Evolutionary conservation across 1,140 invertebrate genomes (phyloP).

Genomic region (Bombus pyrosoma): DNA sequence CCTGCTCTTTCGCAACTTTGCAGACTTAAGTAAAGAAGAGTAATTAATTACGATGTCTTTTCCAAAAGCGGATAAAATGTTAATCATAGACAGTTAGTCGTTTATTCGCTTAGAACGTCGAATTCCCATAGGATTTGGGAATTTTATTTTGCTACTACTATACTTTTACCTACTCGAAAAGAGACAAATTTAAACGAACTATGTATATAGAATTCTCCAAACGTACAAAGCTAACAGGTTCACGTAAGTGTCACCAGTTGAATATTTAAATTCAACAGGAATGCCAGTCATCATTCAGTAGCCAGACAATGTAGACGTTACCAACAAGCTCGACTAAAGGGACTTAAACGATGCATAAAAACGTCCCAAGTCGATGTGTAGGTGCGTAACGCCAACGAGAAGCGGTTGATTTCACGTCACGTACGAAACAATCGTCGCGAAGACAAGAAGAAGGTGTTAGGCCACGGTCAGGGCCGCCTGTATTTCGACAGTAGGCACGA

Average conservation of each 20-base stretch:
- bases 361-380: background rate
- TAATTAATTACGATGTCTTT: too few species aligned
- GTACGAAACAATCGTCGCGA: constrained; percentile 33
- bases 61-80: too few species aligned
- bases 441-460: constrained; percentile 38
- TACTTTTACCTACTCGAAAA: background rate
- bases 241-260: background rate
- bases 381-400: background rate
- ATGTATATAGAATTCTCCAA: background rate
- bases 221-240: background rate
- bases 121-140: too few species aligned
- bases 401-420: constrained; percentile 40
- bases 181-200: background rate
- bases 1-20: too few species aligned
- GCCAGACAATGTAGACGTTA: background rate
- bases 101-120: too few species aligned
- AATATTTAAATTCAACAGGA: background rate
- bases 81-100: too few species aligned
- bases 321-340: constrained; percentile 1
- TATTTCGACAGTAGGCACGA: constrained; percentile 18
- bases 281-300: constrained; percentile 18
- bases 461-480: constrained; percentile 31
- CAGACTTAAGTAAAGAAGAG: too few species aligned
- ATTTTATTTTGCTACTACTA: too few species aligned
- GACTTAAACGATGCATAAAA: constrained; percentile 40